Evolutionary conservation across 1,140 invertebrate genomes (phyloP).

Genomic region (Coenobita brevimanus): DNA sequence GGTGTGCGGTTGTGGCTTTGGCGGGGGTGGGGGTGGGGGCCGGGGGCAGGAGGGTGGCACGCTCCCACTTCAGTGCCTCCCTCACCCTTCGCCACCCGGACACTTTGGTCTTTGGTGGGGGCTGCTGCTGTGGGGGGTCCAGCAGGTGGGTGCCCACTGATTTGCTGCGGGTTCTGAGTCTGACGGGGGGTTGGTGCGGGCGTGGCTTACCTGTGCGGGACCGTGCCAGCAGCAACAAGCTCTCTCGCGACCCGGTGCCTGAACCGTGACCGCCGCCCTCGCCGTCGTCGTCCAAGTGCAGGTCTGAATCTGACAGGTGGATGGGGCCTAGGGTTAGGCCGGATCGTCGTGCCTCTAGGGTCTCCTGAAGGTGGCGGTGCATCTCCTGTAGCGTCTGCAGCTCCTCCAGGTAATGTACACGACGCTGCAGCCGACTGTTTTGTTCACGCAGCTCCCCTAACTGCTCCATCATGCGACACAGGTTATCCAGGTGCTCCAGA

Average conservation of each 20-base stretch:
- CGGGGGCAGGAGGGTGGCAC: conserved; percentile 49
- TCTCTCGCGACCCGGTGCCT: conserved; percentile 62
- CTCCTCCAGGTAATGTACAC: conserved; percentile 83
- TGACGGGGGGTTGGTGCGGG: conserved; percentile 12
- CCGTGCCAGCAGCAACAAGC: conserved; percentile 39
- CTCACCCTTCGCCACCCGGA: conserved; percentile 90
- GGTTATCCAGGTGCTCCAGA: conserved; percentile 84
- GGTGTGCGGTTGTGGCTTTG: conserved; percentile 71
- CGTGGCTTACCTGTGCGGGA: conserved; percentile 56
- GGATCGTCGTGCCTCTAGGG: conserved; percentile 70
- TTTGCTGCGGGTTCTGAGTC: conserved; percentile 73
- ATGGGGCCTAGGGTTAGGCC: conserved; percentile 44
- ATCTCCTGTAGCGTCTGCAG: conserved; percentile 80
- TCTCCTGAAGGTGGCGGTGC: conserved; percentile 70
- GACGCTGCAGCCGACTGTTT: conserved; percentile 80
- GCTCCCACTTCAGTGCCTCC: conserved; percentile 85
- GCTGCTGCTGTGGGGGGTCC: conserved; percentile 27
- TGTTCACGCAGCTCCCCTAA: conserved; percentile 82
- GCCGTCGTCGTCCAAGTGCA: conserved; percentile 52
- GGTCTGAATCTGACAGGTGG: conserved; percentile 58
- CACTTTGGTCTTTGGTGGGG: conserved; percentile 75
- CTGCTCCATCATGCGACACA: conserved; percentile 84
- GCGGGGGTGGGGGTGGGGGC: conserved; percentile 50
- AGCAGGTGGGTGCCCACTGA: conserved; percentile 74
- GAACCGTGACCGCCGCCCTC: conserved; percentile 38